These are phyloP conservation scores for Thymelicus sylvestris DNA, from an alignment of 2,888 invertebrate species.

Conservation along the genomic window DNA sequence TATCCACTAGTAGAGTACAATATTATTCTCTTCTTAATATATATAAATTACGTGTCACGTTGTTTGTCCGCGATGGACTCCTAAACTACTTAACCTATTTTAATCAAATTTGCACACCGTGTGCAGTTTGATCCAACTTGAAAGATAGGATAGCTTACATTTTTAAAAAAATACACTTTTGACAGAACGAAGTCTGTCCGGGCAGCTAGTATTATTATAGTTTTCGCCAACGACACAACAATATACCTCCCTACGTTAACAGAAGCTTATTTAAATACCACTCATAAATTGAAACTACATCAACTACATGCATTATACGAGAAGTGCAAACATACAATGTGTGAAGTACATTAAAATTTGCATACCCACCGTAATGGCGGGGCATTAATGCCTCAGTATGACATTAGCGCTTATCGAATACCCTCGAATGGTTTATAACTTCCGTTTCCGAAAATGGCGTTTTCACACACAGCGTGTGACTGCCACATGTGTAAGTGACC, in stretches of 20 bases:
- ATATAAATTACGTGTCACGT: too few relatives aligned
- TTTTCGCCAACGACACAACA: too few relatives aligned
- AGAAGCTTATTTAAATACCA: slow-evolving; percentile 2
- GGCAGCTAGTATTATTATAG: too few relatives aligned
- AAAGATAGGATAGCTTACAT: too few relatives aligned
- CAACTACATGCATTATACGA: slow-evolving; percentile 33
- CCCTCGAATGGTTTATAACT: slow-evolving; percentile 55
- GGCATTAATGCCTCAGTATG: slow-evolving; percentile 49
- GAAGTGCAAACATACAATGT: slow-evolving; percentile 40
- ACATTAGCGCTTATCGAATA: slow-evolving; percentile 55
- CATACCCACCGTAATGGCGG: slow-evolving; percentile 43
- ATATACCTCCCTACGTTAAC: background rate
- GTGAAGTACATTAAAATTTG: slow-evolving; percentile 47
- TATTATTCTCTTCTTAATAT: too few relatives aligned
- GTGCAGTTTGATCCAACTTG: too few relatives aligned
- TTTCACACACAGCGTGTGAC: slow-evolving; percentile 32
- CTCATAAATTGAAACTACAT: slow-evolving; percentile 34
- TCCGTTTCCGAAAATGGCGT: slow-evolving; percentile 51
- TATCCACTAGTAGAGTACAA: too few relatives aligned
- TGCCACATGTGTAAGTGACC: slow-evolving; percentile 18
- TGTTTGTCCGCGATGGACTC: too few relatives aligned
- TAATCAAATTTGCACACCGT: too few relatives aligned
- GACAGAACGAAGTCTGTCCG: too few relatives aligned
- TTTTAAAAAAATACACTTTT: too few relatives aligned
- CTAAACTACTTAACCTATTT: too few relatives aligned